Percentiles rank a stretch among this genome's conserved stretches.
Evolutionary conservation across 2,113 vertebrate species (phyloP).

Genomic region (Genyomyrus donnyi): DNA sequence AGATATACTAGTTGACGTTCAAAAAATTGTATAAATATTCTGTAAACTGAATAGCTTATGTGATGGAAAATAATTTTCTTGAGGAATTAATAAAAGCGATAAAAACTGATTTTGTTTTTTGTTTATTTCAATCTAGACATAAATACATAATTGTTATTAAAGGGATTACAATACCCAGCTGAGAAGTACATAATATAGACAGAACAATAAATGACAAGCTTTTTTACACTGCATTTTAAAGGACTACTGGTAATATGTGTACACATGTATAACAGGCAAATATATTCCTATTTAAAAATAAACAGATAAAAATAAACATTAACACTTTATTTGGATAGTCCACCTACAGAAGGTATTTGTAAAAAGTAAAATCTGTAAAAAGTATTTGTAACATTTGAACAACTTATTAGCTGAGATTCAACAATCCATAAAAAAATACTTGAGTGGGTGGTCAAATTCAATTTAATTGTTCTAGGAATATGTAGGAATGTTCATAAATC

Average conservation of each 20-base stretch:
- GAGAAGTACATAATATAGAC: not conserved
- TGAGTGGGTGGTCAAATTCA: not conserved
- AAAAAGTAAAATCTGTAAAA: not conserved
- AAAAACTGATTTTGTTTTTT: not conserved
- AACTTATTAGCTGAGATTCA: not conserved
- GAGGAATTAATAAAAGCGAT: not conserved
- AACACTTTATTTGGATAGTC: not conserved
- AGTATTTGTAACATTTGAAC: not conserved
- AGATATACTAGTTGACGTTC: not conserved
- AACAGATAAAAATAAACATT: not conserved
- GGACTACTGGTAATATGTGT: not conserved
- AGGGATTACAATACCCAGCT: not conserved
- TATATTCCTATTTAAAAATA: not conserved
- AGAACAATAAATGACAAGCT: not conserved
- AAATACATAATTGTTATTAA: not conserved
- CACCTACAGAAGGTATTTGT: not conserved
- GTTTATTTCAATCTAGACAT: not conserved
- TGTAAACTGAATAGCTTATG: not conserved
- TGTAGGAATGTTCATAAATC: not conserved
- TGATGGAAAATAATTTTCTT: not conserved
- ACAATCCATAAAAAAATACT: not conserved
- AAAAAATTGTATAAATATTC: not conserved
- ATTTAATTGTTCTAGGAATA: not conserved
- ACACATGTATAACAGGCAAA: not conserved
- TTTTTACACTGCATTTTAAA: not conserved